phyloP scores from a whole-genome alignment of 2,113 vertebrate species.

The Neopipo cinnamomea region DNA sequence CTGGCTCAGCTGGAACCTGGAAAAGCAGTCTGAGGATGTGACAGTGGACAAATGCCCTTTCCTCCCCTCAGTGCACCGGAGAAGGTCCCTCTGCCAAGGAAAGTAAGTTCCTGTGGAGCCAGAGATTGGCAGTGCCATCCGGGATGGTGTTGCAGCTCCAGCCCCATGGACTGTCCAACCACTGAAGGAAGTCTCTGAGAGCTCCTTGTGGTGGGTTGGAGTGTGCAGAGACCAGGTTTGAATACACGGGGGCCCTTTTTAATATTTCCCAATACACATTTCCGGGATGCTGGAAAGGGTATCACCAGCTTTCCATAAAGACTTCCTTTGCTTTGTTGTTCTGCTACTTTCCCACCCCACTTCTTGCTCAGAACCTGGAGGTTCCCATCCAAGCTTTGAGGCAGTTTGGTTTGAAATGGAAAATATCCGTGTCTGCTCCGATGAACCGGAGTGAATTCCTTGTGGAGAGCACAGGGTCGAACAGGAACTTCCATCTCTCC shows the following conservation, averaged over 20 bases:
- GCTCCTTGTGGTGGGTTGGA: not conserved
- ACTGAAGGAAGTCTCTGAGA: too few relatives aligned
- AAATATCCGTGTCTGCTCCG: rapidly evolving
- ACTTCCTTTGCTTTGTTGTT: not conserved
- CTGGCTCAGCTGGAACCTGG: not conserved
- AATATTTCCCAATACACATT: not conserved
- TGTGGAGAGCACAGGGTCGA: rapidly evolving
- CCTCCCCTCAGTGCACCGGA: not conserved
- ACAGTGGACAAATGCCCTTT: not conserved
- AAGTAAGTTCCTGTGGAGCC: not conserved
- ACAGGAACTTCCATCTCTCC: not conserved
- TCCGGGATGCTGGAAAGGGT: not conserved
- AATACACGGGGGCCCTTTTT: not conserved
- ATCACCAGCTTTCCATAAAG: not conserved
- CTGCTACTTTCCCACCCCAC: rapidly evolving
- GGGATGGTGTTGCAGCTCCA: not conserved
- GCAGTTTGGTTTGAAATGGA: not conserved
- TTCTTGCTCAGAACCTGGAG: not conserved
- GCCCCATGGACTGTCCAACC: too few relatives aligned
- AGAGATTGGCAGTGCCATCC: too few relatives aligned
- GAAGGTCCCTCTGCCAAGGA: not conserved
- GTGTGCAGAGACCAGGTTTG: not conserved
- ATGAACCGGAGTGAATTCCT: not conserved
- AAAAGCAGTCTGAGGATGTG: not conserved
- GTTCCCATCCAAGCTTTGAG: not conserved